Base-by-base conservation (phyloP, 2,113 vertebrate genomes). In the Apteryx owenii region DNA sequence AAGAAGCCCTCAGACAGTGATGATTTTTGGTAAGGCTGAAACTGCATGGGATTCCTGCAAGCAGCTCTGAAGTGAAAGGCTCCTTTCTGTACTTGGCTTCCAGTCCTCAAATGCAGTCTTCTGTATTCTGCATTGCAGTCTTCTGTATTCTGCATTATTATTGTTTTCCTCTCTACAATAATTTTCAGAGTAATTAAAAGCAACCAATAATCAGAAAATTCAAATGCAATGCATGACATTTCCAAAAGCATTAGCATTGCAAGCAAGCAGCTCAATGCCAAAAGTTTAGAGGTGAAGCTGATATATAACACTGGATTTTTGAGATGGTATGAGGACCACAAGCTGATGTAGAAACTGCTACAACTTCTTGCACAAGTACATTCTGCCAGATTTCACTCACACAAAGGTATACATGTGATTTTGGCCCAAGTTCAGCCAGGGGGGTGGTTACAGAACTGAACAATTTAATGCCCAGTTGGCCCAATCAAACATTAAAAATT, bases 21-120 rank as follows among this genome's bases (percentile, higher is more conserved):
- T 51, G 94, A 85, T 58, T 95, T 96, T 87, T 94, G 89, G 92
- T 21, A 77, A 58, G 58, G 16, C 79, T 85, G 85, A 86, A 84
- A 64, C 69, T 33, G 68, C 91, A 89, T 66, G 94, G 90, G 89
- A 95, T 51, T 83, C 86, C 3, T 7, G 93, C 72, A 84, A 93
- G 90, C 58, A 85, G 77, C 71, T 61, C 51, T 42, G 26, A 79
- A 93, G 77, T 82, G 77, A 96, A 95, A 97, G 90, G 60, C 77
- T 88, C 75, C 69, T 84, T 94, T 94, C 81, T 94, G 53, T 62
- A 5, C 53, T 73, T 84, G 36, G 5, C 11, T 72, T 36, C 62
- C 78, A 91, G 51, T 26, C 61, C 64, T 61, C 75, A 62, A 29
- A 85, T 17, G 48, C 66, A 72, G 79, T 4, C 8, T 40, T 50